Evolutionary conservation across 1,140 invertebrate species (phyloP).

Genomic region (Mya arenaria): DNA sequence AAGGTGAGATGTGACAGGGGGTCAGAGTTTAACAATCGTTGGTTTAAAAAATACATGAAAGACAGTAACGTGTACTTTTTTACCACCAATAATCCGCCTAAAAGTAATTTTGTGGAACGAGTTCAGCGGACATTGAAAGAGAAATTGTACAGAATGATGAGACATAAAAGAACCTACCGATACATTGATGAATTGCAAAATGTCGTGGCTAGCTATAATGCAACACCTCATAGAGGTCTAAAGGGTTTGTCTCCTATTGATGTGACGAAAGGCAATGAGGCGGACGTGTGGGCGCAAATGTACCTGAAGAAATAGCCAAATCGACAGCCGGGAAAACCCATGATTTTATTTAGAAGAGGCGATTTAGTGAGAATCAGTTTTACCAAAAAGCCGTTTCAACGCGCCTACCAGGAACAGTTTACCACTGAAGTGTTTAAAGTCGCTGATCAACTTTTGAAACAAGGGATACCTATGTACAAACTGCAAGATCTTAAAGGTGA

Average conservation of each 20-base stretch:
- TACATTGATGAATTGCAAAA: conserved; percentile 42
- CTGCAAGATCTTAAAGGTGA: conserved; percentile 19
- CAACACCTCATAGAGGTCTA: conserved; percentile 52
- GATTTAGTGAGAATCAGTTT: conserved; percentile 47
- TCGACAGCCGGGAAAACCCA: not conserved
- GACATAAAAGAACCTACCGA: conserved; percentile 11
- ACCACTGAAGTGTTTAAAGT: conserved; percentile 48
- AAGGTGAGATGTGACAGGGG: conserved; percentile 50
- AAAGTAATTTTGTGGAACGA: conserved; percentile 54
- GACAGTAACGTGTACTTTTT: conserved; percentile 40
- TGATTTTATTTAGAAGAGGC: conserved; percentile 29
- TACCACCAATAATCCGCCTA: conserved; percentile 48
- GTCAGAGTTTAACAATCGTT: conserved; percentile 40
- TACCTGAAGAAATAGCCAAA: conserved; percentile 43
- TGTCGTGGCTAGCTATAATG: conserved; percentile 47
- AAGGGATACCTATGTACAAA: conserved; percentile 41
- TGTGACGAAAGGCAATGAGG: conserved; percentile 45
- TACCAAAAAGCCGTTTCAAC: conserved; percentile 30
- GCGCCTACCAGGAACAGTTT: conserved; percentile 49
- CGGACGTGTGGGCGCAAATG: conserved; percentile 48
- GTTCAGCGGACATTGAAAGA: conserved; percentile 54
- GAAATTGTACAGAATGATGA: conserved; percentile 44
- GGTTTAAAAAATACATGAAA: conserved; percentile 40
- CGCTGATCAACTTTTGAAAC: not conserved
- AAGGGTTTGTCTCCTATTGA: conserved; percentile 51